These are phyloP conservation scores for Lasioglossum baleicum DNA, from an alignment of 1,140 invertebrate species.

Conservation along the genomic window DNA sequence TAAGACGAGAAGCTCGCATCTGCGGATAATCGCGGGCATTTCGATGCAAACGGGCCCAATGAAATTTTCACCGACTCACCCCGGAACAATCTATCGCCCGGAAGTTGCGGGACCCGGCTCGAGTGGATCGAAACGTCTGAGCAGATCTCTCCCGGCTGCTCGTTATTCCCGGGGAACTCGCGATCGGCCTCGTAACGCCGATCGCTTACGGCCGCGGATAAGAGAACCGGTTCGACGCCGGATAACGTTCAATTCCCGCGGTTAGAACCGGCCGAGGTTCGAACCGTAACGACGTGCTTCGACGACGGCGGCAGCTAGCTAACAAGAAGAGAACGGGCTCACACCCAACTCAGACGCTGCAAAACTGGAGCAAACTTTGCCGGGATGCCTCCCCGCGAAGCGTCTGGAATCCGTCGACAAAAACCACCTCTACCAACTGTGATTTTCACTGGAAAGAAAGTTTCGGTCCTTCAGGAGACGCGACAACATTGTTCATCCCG, in stretches of 20 bases:
- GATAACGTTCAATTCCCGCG: conserved; percentile 30
- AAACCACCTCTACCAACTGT: conserved; percentile 27
- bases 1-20: too few relatives aligned
- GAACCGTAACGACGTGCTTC: conserved; percentile 47
- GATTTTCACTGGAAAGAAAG: conserved; percentile 16
- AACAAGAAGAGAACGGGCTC: conserved; percentile 43
- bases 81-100: not conserved
- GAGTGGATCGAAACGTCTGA: not conserved
- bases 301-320: conserved; percentile 25
- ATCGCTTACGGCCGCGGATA: conserved; percentile 46
- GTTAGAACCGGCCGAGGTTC: conserved; percentile 27
- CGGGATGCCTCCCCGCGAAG: conserved; percentile 7
- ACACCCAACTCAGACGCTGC: not conserved
- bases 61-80: conserved; percentile 5
- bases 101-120: not conserved
- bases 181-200: conserved; percentile 26
- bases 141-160: not conserved
- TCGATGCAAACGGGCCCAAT: not conserved
- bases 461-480: too few relatives aligned
- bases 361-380: conserved; percentile 42
- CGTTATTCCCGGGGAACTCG: not conserved
- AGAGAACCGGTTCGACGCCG: conserved; percentile 26
- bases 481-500: too few relatives aligned
- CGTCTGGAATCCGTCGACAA: conserved; percentile 6
- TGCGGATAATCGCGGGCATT: not conserved